These are phyloP conservation scores for Polyommatus icarus DNA, from an alignment of 2,888 invertebrate genomes.

Conservation along the genomic window DNA sequence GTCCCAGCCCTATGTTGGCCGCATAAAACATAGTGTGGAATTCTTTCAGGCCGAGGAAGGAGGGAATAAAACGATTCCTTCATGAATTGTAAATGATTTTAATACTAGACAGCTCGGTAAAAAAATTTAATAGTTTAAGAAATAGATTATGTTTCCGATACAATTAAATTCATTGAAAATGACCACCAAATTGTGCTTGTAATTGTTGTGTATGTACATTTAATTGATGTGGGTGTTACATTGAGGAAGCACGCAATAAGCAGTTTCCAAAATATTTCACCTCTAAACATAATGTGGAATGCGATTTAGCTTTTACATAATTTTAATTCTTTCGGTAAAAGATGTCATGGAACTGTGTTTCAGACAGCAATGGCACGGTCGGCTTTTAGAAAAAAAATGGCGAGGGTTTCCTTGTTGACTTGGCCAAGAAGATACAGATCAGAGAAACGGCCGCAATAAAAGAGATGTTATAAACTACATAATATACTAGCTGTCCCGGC, in stretches of 20 bases:
- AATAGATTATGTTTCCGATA: constrained; percentile 1
- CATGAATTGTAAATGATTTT: neutral
- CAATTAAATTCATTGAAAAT: constrained; percentile 11
- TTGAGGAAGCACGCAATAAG: constrained; percentile 5
- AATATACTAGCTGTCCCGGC: too few relatives aligned
- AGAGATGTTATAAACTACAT: too few relatives aligned
- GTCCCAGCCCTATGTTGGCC: too few relatives aligned
- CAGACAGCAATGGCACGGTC: neutral
- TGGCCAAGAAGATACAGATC: too few relatives aligned
- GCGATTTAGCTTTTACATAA: neutral
- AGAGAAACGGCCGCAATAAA: too few relatives aligned
- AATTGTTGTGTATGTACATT: neutral
- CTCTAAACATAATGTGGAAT: constrained; percentile 1
- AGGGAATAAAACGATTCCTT: neutral
- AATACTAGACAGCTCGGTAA: neutral
- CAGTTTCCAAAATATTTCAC: neutral
- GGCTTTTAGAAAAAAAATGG: neutral
- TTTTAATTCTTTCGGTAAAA: neutral
- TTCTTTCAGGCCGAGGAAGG: neutral
- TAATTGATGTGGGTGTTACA: neutral
- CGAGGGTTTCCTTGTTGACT: too few relatives aligned
- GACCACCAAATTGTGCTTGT: constrained; percentile 6
- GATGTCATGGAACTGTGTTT: neutral
- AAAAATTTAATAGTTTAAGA: neutral
- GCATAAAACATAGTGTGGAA: neutral